phyloP scores from a whole-genome alignment of 2,888 invertebrate genomes.

The Tortricodes alternella region DNA sequence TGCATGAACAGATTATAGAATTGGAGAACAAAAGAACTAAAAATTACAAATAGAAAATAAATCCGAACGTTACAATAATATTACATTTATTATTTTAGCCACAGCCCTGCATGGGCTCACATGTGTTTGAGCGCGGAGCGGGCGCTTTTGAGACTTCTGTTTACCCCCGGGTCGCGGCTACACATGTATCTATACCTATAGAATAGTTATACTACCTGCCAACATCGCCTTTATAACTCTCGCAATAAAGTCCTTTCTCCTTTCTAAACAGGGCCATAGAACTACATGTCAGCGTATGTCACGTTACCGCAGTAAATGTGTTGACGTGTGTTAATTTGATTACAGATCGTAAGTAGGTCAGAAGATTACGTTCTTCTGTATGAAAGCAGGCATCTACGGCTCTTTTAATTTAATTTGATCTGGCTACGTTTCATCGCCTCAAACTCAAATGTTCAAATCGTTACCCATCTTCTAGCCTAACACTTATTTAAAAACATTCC shows the following conservation, averaged over 20 bases:
- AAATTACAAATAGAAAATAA: no score
- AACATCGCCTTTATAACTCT: background rate
- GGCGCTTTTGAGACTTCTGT: slow-evolving; percentile 31
- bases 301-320: slow-evolving; percentile 9
- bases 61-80: no score
- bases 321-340: slow-evolving; percentile 29
- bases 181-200: no score
- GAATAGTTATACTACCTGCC: background rate
- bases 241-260: background rate
- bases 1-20: no score
- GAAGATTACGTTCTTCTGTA: slow-evolving; percentile 17
- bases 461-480: background rate
- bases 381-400: no score
- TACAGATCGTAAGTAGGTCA: slow-evolving; percentile 24
- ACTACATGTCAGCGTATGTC: slow-evolving; percentile 11
- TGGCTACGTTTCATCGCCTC: no score
- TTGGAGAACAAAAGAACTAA: no score
- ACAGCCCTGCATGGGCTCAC: slow-evolving; percentile 23
- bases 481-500: background rate
- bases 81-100: background rate
- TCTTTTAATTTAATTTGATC: no score
- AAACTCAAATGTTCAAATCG: background rate
- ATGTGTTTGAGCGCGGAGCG: slow-evolving; percentile 26
- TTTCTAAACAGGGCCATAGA: background rate
- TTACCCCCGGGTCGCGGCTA: slow-evolving; percentile 23